Conservation (phyloP, 2,113 vertebrate species). For the Malurus elegans region DNA sequence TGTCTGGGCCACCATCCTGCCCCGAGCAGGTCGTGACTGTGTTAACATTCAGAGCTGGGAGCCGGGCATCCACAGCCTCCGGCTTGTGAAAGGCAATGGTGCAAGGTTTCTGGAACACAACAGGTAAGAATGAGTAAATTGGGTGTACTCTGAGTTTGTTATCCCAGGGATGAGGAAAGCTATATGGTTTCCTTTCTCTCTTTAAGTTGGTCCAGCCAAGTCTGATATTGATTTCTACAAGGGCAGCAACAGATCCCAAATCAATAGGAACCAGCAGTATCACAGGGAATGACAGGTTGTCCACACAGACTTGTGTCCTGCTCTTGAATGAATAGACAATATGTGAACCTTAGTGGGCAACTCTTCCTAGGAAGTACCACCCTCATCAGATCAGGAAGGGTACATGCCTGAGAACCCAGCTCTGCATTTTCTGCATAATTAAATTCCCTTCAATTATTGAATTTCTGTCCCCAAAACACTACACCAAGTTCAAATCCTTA, state of each 20-base stretch:
- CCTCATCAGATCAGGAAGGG: not conserved
- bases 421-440: not conserved
- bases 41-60: not conserved
- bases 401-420: not conserved
- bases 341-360: not conserved
- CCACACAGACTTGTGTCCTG: not conserved
- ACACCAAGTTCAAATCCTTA: not conserved
- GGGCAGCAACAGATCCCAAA: not conserved
- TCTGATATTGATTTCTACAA: not conserved
- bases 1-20: not conserved
- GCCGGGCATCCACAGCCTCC: fast-evolving
- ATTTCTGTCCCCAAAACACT: not conserved
- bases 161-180: not conserved
- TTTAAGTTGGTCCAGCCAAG: not conserved
- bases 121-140: not conserved
- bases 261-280: not conserved
- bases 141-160: not conserved
- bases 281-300: not conserved
- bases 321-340: not conserved
- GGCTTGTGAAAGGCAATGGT: not conserved
- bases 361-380: not conserved
- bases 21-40: not conserved
- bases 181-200: not conserved
- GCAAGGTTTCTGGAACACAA: not conserved
- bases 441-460: not conserved